A percentile compares a stretch with the other conserved stretches of the same genome.
Evolutionary conservation across 2,888 invertebrate genomes (phyloP).

Genomic region (Eledona agricola): DNA sequence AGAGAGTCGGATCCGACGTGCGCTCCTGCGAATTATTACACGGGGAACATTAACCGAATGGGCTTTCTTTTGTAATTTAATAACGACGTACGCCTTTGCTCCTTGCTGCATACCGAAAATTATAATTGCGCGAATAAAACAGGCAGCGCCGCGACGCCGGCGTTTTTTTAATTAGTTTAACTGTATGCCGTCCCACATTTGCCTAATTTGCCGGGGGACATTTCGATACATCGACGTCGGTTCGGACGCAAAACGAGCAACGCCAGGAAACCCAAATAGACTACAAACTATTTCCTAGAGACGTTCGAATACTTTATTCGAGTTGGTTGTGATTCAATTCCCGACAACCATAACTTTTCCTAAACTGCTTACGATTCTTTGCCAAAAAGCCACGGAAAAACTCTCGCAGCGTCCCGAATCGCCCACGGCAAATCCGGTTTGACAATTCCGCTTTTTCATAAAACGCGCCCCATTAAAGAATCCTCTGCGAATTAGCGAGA

Average conservation of each 20-base stretch:
- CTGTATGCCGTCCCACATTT: slow-evolving; percentile 31
- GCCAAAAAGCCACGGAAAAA: slow-evolving; percentile 7
- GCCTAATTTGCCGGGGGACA: slow-evolving; percentile 36
- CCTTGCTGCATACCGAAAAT: slow-evolving; percentile 34
- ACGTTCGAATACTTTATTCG: slow-evolving; percentile 15
- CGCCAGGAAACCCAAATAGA: slow-evolving; percentile 8
- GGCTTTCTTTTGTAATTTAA: slow-evolving; percentile 39
- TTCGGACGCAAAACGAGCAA: no score
- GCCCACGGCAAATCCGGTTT: slow-evolving; percentile 16
- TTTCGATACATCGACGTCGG: no score
- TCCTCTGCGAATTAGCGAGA: no score
- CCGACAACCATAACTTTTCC: slow-evolving; percentile 19
- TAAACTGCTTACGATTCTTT: slow-evolving; percentile 24
- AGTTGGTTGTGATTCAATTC: slow-evolving; percentile 22
- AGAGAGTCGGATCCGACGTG: slow-evolving; percentile 10
- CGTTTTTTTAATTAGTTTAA: slow-evolving; percentile 39
- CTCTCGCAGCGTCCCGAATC: slow-evolving; percentile 5
- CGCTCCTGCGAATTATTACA: slow-evolving; percentile 14
- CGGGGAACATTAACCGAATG: slow-evolving; percentile 35
- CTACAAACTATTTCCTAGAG: slow-evolving; percentile 9
- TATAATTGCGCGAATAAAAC: slow-evolving; percentile 38
- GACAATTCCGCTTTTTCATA: slow-evolving; percentile 21
- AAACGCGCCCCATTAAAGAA: slow-evolving; percentile 22
- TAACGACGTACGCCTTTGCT: slow-evolving; percentile 34
- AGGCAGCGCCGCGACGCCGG: slow-evolving; percentile 32